These are phyloP conservation scores for Protobothrops flavoviridis DNA, from an alignment of 2,113 vertebrate genomes.

Conservation along the genomic window DNA sequence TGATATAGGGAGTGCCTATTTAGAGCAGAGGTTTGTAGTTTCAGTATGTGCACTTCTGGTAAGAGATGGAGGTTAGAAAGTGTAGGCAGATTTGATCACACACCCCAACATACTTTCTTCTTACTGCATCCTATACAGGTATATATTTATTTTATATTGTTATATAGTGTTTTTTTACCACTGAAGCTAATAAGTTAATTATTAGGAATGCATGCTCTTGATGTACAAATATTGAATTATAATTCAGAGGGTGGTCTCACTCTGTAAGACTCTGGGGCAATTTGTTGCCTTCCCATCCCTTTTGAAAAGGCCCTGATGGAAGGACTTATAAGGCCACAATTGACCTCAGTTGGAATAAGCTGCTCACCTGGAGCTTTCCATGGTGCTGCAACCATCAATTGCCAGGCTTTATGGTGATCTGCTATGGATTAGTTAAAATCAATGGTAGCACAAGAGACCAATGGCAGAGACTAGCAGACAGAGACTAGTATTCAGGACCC, in stretches of 20 bases:
- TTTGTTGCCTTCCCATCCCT: not conserved
- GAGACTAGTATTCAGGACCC: not conserved
- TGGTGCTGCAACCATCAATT: not conserved
- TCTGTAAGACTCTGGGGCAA: not conserved
- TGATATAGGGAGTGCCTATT: not conserved
- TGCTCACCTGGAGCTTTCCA: slow-evolving; percentile 1
- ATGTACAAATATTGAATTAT: not conserved
- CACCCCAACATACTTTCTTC: not conserved
- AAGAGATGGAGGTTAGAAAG: not conserved
- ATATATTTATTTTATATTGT: not conserved
- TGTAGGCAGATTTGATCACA: not conserved
- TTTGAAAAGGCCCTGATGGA: not conserved
- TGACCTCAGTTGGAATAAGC: not conserved
- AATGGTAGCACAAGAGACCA: not conserved
- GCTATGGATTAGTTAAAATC: not conserved
- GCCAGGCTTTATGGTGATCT: not conserved
- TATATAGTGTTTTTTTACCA: not conserved
- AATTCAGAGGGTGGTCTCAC: not conserved
- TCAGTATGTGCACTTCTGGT: not conserved
- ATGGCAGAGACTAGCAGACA: not conserved
- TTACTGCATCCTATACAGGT: not conserved
- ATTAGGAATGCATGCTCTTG: not conserved
- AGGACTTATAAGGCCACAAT: not conserved
- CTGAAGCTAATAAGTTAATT: not conserved
- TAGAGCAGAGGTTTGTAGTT: not conserved